Evolutionary conservation across 2,797 vertebrate genomes (phyloP), one percentile per base, ranked within the genome.

Genomic region (Corythornis leucogaster): DNA sequence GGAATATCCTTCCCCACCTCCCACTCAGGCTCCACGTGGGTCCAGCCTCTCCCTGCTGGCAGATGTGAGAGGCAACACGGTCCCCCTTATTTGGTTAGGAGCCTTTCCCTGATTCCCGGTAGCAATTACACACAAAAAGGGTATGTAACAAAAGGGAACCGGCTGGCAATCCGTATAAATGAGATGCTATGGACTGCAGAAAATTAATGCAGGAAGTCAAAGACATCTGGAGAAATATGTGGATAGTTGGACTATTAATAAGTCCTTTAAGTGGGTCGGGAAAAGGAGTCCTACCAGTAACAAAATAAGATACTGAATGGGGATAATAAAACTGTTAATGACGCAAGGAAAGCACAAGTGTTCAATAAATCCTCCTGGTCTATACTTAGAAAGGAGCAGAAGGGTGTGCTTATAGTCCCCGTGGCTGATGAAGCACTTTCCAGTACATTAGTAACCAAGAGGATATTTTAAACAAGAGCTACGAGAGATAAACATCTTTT

Each of bases 401-500:
- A 89, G 89, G 66, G 13, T 45, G 68, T 87, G 87, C 75, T 87
- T 57, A 35, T 19, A 77, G 84, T 73, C 57, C 67, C 55, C 0
- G 0, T 14, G 92, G 78, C 91, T 69, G 80, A 22, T 16, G 84
- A 35, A 84, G 94, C 79, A 15, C 92, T 96, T 89, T 85, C 78
- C 92, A 93, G 73, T 63, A 61, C 90, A 71, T 89, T 80, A 89
- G 91, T 90, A 92, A 96, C 85, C 91, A 75, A 58, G 89, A 92
- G 95, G 87, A 28, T 80, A 91, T 90, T 93, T 92, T 85, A 96
- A 95, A 96, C 93, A 93, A 91, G 85, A 78, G 73, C 85, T 67
- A 3, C 13, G 2, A 93, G 82, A 83, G 73, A 93, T 83, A 95
- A 93, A 94, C 91, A 93, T 80, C 85, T 89, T 68, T 80, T 75